Evolutionary conservation across 2,113 vertebrate species (phyloP).

Genomic region (Gobiocypris rarus): DNA sequence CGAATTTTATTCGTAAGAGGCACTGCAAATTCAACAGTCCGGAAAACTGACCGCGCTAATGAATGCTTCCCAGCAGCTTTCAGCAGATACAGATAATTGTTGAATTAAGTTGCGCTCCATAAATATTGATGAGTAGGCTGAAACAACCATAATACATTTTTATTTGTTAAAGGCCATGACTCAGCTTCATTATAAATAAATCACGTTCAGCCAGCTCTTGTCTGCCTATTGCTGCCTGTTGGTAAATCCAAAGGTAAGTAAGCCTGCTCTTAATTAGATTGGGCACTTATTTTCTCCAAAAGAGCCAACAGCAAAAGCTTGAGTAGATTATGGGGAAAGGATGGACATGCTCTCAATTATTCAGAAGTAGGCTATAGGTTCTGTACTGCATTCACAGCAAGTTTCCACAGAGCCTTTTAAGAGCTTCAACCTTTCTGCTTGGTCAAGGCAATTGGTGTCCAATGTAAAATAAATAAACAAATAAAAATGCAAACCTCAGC

Average conservation of each 20-base stretch:
- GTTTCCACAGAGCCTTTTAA: conserved; percentile 76
- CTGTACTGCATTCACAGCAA: conserved; percentile 77
- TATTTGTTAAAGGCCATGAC: conserved; percentile 58
- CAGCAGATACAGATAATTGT: conserved; percentile 34
- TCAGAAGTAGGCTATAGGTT: conserved; percentile 70
- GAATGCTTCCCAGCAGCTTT: conserved; percentile 49
- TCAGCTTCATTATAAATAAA: conserved; percentile 60
- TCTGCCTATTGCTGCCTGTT: conserved; percentile 42
- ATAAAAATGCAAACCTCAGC: conserved; percentile 69
- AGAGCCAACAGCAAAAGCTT: conserved; percentile 72
- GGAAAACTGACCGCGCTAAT: conserved; percentile 25
- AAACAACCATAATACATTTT: conserved; percentile 49
- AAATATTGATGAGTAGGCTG: conserved; percentile 53
- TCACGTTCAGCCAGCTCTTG: conserved; percentile 45
- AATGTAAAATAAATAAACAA: conserved; percentile 46
- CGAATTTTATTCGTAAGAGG: conserved; percentile 15
- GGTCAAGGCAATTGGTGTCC: conserved; percentile 74
- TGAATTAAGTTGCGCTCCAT: conserved; percentile 48
- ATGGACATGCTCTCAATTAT: conserved; percentile 69
- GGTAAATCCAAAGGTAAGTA: conserved; percentile 67
- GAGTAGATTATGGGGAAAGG: conserved; percentile 69
- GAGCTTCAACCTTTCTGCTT: conserved; percentile 74
- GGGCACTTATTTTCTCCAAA: conserved; percentile 74
- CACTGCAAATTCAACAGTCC: neutral
- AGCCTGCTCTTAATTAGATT: conserved; percentile 70